Evolutionary conservation across 2,888 invertebrate genomes (phyloP), one percentile per base, ranked within the genome.

Genomic region (Pseudolycoriella hygida): DNA sequence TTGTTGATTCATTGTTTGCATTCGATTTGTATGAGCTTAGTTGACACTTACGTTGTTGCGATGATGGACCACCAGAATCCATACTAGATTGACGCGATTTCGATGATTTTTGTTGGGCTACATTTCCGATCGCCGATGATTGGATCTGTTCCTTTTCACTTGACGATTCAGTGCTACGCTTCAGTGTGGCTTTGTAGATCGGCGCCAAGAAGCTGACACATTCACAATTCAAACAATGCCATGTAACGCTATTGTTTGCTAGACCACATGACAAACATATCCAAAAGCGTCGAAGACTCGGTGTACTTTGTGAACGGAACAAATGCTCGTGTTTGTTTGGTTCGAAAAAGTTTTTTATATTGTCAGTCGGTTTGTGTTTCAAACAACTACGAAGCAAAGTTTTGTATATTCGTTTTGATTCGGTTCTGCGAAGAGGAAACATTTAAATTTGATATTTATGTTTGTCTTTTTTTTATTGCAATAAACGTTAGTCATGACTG

Each of bases 171-270:
- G 17, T 14, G 17, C 20, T 20, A 50, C 50, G 44, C 52, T 50
- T 40, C 20, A 63, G 52, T 3, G 62, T 61, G 49, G 61, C 65
- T 51, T 66, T 66, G 50, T 66, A 66, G 40, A 66, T 64, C 49
- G 66, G 66, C 40, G 66, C 66, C 50, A 65, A 54, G 52, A 60
- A 60, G 52, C 66, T 66, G 40, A 66, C 66, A 40, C 59, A 60
- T 52, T 65, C 62, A 54, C 66, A 66, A 50, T 64, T 64, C 40
- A 66, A 56, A 53, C 66, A 66, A 48, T 66, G 66, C 64, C 66
- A 66, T 49, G 66, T 64, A 37, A 66, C 65, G n/a, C 64, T 62
- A 53, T 60, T 64, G 53, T 65, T 65, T 50, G 61, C 60, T 41
- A 62, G 55, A 46, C 59, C 58, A 52, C 65, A 65, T 50, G 58